Conservation (phyloP, 1,140 invertebrate species). For the Papilio aristodemus region DNA sequence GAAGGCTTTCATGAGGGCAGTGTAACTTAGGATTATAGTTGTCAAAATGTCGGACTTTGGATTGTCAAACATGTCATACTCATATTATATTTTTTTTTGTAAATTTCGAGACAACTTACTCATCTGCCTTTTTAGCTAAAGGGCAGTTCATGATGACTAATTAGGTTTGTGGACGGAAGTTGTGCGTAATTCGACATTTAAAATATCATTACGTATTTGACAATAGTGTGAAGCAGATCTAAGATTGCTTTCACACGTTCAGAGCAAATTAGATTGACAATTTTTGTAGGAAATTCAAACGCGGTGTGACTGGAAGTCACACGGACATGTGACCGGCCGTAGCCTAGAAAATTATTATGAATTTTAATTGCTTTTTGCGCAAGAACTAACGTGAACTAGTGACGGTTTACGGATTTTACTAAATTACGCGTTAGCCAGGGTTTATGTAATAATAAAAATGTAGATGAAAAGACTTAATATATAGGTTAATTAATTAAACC, state of each 20-base stretch:
- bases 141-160: background rate
- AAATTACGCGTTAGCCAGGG: background rate
- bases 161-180: background rate
- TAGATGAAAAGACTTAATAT: too few relatives aligned
- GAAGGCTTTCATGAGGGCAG: background rate
- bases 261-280: background rate
- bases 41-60: background rate
- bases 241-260: constrained; percentile 7
- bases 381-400: constrained; percentile 1
- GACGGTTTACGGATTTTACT: background rate
- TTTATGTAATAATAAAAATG: too few relatives aligned
- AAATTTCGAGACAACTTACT: background rate
- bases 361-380: constrained; percentile 23
- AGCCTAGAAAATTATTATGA: constrained; percentile 2
- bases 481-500: too few relatives aligned
- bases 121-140: background rate
- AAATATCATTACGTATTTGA: constrained; percentile 9
- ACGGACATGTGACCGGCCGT: constrained; percentile 3
- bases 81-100: too few relatives aligned
- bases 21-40: background rate
- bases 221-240: background rate
- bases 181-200: background rate
- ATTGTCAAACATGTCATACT: background rate
- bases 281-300: constrained; percentile 4
- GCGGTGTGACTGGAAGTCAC: background rate